Evolutionary conservation across 2,797 vertebrate genomes (phyloP).

Genomic region (Leptoclinus maculatus): DNA sequence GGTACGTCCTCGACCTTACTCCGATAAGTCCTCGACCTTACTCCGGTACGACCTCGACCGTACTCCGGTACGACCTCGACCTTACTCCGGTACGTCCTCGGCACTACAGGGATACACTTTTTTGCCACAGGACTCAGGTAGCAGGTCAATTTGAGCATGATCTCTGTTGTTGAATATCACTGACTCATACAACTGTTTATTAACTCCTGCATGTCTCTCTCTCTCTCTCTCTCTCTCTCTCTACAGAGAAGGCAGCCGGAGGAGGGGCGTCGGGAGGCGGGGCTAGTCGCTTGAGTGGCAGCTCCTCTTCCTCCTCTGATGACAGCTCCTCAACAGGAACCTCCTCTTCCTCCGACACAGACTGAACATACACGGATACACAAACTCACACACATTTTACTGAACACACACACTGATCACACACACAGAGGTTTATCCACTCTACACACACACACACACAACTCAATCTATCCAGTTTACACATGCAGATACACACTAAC

Average conservation of each 20-base stretch:
- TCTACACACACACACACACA: constrained; percentile 1
- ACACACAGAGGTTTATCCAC: constrained; percentile 21
- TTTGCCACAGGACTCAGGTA: not conserved
- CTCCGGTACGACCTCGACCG: not conserved
- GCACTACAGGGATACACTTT: not conserved
- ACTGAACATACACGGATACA: constrained; percentile 82
- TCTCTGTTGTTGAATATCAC: not conserved
- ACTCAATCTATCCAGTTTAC: constrained; percentile 14
- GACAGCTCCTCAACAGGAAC: constrained; percentile 98
- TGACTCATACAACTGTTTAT: not conserved
- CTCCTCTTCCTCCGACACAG: constrained; percentile 97
- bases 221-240: constrained; percentile 28
- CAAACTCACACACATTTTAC: constrained; percentile 21
- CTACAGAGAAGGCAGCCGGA: constrained; percentile 90
- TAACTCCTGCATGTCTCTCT: not conserved
- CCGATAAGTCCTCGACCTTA: too few relatives aligned
- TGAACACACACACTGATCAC: constrained; percentile 16
- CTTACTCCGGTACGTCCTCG: not conserved
- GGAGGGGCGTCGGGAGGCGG: constrained; percentile 88
- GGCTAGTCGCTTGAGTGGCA: constrained; percentile 94
- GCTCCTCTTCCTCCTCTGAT: constrained; percentile 93
- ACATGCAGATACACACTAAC: constrained; percentile 22
- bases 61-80: too few relatives aligned
- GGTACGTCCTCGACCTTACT: not conserved
- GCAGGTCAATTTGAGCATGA: not conserved